Evolutionary conservation across 1,140 invertebrate species (phyloP), one percentile per base, ranked within the genome.

Genomic region (Condylostylus longicornis): DNA sequence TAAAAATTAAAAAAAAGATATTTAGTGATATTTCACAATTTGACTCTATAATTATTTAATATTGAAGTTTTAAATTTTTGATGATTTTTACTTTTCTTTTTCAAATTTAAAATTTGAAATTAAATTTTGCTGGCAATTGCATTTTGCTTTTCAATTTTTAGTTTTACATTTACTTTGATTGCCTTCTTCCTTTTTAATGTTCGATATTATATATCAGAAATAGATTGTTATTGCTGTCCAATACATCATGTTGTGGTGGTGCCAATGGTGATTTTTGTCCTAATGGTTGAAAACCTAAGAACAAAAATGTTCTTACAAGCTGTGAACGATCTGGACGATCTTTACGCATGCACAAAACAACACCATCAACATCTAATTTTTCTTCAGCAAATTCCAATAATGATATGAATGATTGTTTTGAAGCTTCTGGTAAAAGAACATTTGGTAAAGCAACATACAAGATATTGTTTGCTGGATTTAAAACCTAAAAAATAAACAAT

Each of bases 351-450:
- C 80, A 88, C 48, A 72, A 62, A 9, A 72, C 68, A 33, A 61
- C 52, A 31, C 55, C 68, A 65, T 52, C 68, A 55, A 87, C 93
- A 32, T 77, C 74, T 9, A 96, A 71, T 42, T 82, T 75, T 53
- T 96, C 91, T 64, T 97, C 91, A 30, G 91, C 91, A 54, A 90
- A 96, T 67, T 96, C 93, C 48, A 96, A 65, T 20, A 97, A 70
- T 29, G 83, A 79, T 43, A 96, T 76, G 61, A 97, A 93, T 41
- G 80, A 82, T 57, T 95, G 83, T 63, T 91, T 89, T 35, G 87
- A 93, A 44, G 86, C 87, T 49, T 85, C 81, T 4, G 82, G 79
- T 38, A 86, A 70, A 35, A 90, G 73, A 43, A 79, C 75, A 34
- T 74, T 72, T 14, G 89, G 88, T 43, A 94, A 71, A 31, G 87